Percentiles rank a stretch among this genome's conserved stretches.
These are phyloP conservation scores for Drosophila kikkawai DNA, from an alignment of 1,140 invertebrate species.

Conservation along the genomic window DNA sequence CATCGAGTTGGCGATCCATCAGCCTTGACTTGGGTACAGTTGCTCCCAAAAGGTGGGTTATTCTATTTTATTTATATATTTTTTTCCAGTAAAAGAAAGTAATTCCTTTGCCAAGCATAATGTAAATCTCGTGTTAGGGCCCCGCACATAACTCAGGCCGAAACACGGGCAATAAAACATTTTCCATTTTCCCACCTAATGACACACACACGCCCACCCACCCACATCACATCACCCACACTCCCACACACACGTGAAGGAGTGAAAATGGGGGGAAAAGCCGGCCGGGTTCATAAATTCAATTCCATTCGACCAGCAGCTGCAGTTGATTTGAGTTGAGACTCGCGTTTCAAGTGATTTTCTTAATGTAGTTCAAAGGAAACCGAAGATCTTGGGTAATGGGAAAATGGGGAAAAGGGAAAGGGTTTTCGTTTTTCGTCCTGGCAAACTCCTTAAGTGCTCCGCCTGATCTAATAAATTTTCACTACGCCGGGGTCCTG, in stretches of 20 bases:
- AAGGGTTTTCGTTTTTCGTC: constrained; percentile 36
- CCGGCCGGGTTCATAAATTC: constrained; percentile 66
- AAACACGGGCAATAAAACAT: constrained; percentile 73
- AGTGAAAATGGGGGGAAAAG: constrained; percentile 2
- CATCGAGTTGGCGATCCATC: constrained; percentile 1
- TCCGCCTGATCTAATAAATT: constrained; percentile 72
- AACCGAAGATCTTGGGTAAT: constrained; percentile 32
- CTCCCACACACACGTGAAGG: constrained; percentile 18
- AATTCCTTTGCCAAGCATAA: constrained; percentile 60
- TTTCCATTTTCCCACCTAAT: constrained; percentile 61
- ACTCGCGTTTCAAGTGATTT: constrained; percentile 70
- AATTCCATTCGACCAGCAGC: constrained; percentile 79
- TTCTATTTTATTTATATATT: background rate
- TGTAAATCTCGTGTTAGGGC: constrained; percentile 70
- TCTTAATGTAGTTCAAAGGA: constrained; percentile 78
- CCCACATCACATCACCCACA: constrained; percentile 35
- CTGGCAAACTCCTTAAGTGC: constrained; percentile 54
- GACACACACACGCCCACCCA: constrained; percentile 53
- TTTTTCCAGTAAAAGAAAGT: background rate
- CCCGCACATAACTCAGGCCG: constrained; percentile 61
- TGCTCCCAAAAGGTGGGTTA: background rate
- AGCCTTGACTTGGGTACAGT: constrained; percentile 22
- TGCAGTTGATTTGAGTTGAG: constrained; percentile 63
- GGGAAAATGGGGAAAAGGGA: constrained; percentile 5
- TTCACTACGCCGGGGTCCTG: constrained; percentile 43